Conservation (phyloP, 2,113 vertebrate genomes). For the Isichthys henryi region DNA sequence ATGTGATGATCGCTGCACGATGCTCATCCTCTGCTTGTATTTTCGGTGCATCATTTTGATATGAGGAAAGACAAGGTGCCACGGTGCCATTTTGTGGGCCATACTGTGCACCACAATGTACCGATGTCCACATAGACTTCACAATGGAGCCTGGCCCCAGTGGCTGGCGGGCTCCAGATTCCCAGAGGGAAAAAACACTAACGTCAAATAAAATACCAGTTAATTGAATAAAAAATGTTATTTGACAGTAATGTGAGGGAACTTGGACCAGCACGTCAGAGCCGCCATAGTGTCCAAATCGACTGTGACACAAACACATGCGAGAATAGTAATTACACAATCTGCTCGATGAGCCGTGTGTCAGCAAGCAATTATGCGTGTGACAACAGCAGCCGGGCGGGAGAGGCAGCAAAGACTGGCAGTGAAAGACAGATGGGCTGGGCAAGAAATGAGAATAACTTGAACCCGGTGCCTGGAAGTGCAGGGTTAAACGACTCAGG, state of each 20-base stretch:
- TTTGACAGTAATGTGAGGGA: background rate
- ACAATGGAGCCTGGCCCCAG: background rate
- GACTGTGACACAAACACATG: background rate
- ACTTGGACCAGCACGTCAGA: background rate
- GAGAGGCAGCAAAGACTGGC: background rate
- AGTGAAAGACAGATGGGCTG: background rate
- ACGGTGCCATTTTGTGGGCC: background rate
- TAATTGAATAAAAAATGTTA: background rate
- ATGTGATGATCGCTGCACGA: background rate
- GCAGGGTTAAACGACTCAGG: background rate
- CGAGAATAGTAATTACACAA: constrained; percentile 1
- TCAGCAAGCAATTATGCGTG: background rate
- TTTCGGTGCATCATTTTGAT: background rate
- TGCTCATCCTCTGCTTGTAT: background rate
- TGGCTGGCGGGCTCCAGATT: background rate
- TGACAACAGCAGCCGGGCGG: background rate
- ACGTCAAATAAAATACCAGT: background rate
- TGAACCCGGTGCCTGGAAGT: background rate
- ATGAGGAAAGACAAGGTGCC: background rate
- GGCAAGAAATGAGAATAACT: background rate
- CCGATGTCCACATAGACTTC: background rate
- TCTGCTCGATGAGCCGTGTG: background rate
- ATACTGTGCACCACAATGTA: background rate
- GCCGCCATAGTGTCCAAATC: background rate
- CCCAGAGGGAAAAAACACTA: background rate